phyloP scores from a whole-genome alignment of 1,140 invertebrate species.

The Diorhabda sublineata region DNA sequence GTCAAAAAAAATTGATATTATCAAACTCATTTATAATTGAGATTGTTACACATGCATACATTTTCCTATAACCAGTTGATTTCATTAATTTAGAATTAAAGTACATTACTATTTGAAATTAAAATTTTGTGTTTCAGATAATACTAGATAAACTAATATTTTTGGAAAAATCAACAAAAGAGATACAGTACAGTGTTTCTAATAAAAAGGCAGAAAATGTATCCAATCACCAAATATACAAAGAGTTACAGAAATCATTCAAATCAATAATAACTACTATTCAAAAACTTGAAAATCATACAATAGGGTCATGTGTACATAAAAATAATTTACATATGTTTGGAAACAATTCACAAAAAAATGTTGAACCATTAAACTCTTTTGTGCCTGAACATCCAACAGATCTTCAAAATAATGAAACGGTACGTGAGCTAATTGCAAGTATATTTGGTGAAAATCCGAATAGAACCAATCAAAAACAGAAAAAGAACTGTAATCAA shows the following conservation, averaged over 20 bases:
- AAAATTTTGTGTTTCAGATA: slow-evolving; percentile 7
- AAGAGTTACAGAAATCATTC: slow-evolving; percentile 6
- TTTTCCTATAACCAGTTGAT: too few species aligned
- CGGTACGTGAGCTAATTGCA: not conserved
- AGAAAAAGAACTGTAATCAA: not conserved
- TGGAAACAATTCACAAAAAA: not conserved
- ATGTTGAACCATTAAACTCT: not conserved
- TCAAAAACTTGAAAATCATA: not conserved
- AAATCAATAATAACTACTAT: not conserved
- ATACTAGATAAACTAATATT: slow-evolving; percentile 4
- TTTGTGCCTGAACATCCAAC: not conserved
- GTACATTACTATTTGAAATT: not conserved
- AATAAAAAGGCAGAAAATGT: slow-evolving; percentile 8
- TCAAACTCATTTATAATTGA: too few species aligned
- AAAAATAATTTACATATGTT: not conserved
- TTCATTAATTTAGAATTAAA: too few species aligned
- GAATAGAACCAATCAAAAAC: not conserved
- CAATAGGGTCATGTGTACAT: not conserved
- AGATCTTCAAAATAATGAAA: not conserved
- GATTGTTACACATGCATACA: too few species aligned
- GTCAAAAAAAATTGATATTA: too few species aligned
- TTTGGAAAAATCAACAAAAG: not conserved
- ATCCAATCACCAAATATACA: slow-evolving; percentile 5
- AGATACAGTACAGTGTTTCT: not conserved
- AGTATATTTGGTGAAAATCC: slow-evolving; percentile 6